These are phyloP conservation scores for Cecidostiba fungosa DNA, from an alignment of 2,888 invertebrate genomes.

Conservation along the genomic window DNA sequence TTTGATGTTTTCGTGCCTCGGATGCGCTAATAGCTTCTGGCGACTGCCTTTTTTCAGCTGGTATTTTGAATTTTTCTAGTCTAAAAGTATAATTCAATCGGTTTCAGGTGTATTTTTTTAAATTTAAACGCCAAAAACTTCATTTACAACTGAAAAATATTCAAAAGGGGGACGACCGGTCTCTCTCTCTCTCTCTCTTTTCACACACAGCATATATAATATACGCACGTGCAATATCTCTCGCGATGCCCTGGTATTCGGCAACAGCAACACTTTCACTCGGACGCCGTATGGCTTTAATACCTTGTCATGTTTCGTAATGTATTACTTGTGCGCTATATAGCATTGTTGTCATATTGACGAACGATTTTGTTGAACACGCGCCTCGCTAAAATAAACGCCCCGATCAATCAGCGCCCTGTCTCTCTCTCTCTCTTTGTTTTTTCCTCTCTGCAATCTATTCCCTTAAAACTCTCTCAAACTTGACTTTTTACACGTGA, in stretches of 20 bases:
- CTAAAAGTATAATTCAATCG: too few species aligned
- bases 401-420: slow-evolving; percentile 51
- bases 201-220: background rate
- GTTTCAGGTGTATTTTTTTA: too few species aligned
- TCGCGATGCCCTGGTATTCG: background rate
- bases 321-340: slow-evolving; percentile 36
- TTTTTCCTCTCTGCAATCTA: background rate
- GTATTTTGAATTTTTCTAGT: background rate
- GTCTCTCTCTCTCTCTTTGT: background rate
- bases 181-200: background rate
- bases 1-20: background rate
- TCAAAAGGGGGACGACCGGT: background rate
- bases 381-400: slow-evolving; percentile 41
- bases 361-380: slow-evolving; percentile 34
- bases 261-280: slow-evolving; percentile 32
- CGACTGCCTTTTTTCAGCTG: background rate
- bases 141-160: background rate
- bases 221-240: background rate
- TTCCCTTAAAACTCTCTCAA: slow-evolving; percentile 9
- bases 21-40: background rate
- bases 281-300: slow-evolving; percentile 25
- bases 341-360: slow-evolving; percentile 55
- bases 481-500: background rate
- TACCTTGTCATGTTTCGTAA: slow-evolving; percentile 50
- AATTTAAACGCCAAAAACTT: too few species aligned